phyloP scores from a whole-genome alignment of 1,140 invertebrate species.

The Macrotrachela quadricornifera region DNA sequence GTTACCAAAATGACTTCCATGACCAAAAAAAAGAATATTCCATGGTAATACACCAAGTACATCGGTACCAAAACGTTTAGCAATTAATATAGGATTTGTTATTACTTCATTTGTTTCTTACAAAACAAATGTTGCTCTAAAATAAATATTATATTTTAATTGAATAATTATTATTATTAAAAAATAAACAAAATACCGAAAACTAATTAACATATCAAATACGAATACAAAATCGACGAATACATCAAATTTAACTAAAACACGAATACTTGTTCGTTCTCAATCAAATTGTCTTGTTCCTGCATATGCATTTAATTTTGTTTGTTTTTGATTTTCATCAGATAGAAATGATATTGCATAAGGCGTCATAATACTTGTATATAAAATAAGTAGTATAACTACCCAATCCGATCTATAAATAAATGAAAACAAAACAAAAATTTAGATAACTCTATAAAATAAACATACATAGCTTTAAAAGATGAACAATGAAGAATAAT shows the following conservation, averaged over 20 bases:
- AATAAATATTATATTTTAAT: not conserved
- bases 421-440: no score
- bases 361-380: constrained; percentile 95
- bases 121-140: constrained; percentile 23
- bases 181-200: constrained; percentile 11
- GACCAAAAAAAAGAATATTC: constrained; percentile 28
- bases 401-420: constrained; percentile 70
- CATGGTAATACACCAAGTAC: constrained; percentile 29
- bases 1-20: constrained; percentile 29
- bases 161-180: no score
- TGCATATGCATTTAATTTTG: constrained; percentile 18
- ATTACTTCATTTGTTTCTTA: constrained; percentile 24
- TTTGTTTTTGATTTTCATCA: constrained; percentile 40
- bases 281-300: constrained; percentile 15
- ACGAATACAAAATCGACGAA: constrained; percentile 32
- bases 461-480: constrained; percentile 1
- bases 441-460: no score
- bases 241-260: constrained; percentile 28
- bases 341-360: constrained; percentile 93
- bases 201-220: constrained; percentile 31
- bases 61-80: constrained; percentile 28
- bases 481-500: constrained; percentile 8
- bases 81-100: constrained; percentile 25
- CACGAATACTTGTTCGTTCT: constrained; percentile 17
- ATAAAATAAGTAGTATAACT: constrained; percentile 83